Base-by-base conservation (phyloP, 1,140 invertebrate species). In the Drosophila sechellia region DNA sequence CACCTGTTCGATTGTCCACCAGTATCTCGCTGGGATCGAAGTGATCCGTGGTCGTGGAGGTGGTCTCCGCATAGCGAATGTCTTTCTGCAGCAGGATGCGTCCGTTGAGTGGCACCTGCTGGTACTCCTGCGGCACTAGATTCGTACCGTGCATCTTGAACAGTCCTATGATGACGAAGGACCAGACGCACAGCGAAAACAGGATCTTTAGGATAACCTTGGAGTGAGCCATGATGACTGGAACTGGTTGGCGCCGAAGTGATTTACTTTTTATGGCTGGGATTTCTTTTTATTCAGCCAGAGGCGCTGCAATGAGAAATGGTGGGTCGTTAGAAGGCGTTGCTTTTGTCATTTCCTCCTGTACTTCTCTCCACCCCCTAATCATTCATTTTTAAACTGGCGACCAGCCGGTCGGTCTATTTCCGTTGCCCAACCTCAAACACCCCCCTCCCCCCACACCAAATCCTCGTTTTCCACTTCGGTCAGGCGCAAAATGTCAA, bases 1-100 rank as follows among this genome's bases (percentile, higher is more conserved):
- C 40, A 92, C 92, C 92, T 76, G 92, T 92, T 27, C 92, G 78
- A 91, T 92, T 92, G 20, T 92, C 92, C 17, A 92, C 90, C 15
- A 92, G 60, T 55, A 92, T 92, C 50, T 92, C 92, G 48, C 79
- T 90, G 39, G 91, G 87, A 90, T 92, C 86, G 20, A 91, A 91
- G 15, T 90, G 81, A 63, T 92, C 90, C 5, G 91, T 92, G 45
- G 92, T 92, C 6, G 92, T 92, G 13, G 92, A 92, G 11, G 92
- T 92, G 1, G 90, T 89, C 40, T 91, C 91, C 31, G 80, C 77
- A 11, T 79, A 87, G 13, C 87, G 79, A 56, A 91, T 86, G 15
- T 92, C 91, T 73, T 92, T 92, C 53, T 92, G 91, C 37, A 92
- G 53, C 52, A 92, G 57, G 37, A 92, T 90, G 22, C 92, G 86